Evolutionary conservation across 1,140 invertebrate genomes (phyloP).

Genomic region (Rhagoletis pomonella): DNA sequence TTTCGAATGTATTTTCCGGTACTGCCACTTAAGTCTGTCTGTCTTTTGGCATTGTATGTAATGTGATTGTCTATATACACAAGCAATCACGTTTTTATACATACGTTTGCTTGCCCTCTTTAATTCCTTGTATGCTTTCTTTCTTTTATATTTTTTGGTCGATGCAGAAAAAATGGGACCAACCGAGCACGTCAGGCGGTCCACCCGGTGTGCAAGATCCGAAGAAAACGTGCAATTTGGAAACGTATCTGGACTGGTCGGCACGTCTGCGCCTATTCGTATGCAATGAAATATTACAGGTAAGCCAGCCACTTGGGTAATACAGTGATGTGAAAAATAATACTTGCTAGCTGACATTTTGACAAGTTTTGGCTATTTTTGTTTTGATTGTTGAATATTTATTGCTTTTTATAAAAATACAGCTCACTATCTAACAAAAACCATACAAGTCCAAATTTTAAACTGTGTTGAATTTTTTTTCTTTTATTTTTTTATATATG

Average conservation of each 20-base stretch:
- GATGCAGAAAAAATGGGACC: slow-evolving; percentile 69
- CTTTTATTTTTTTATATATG: too few species aligned
- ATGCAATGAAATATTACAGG: slow-evolving; percentile 73
- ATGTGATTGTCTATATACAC: not conserved
- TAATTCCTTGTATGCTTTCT: not conserved
- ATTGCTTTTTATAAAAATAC: too few species aligned
- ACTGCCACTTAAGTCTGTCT: not conserved
- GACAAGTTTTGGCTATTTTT: too few species aligned
- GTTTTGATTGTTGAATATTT: too few species aligned
- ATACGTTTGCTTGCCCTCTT: too few species aligned
- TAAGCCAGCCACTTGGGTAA: slow-evolving; percentile 59
- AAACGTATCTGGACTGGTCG: slow-evolving; percentile 73
- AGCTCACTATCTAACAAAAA: too few species aligned
- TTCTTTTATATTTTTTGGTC: not conserved
- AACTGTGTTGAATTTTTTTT: too few species aligned
- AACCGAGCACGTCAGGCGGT: slow-evolving; percentile 67
- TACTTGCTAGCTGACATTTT: too few species aligned
- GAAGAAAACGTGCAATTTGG: slow-evolving; percentile 73
- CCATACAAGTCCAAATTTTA: too few species aligned
- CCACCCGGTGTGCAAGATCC: slow-evolving; percentile 68
- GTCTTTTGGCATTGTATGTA: too few species aligned
- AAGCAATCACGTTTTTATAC: not conserved
- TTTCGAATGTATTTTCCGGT: not conserved
- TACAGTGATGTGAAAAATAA: not conserved
- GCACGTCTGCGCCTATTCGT: slow-evolving; percentile 72